Conservation (phyloP, 35 echinoderm and acorn worm species). For the Ophiothrix spiculata region DNA sequence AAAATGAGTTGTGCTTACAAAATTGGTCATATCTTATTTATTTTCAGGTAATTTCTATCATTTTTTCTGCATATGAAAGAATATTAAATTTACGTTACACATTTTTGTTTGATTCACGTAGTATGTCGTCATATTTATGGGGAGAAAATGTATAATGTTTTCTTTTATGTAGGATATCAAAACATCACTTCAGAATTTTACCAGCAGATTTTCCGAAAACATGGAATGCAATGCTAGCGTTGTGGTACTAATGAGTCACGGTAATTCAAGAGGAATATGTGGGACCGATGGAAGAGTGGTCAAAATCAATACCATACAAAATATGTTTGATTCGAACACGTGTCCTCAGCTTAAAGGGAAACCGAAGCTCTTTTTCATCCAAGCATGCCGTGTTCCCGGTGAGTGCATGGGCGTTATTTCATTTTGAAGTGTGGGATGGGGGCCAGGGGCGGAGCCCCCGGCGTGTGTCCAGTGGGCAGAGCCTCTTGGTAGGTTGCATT, state of each 20-base stretch:
- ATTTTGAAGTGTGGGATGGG: no score
- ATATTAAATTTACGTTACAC: not conserved
- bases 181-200: not conserved
- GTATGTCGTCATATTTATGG: not conserved
- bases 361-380: conserved; percentile 24
- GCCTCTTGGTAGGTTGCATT: no score
- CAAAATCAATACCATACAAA: not conserved
- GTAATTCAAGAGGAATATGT: not conserved
- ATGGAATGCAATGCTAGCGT: not conserved
- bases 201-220: not conserved
- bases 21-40: no score
- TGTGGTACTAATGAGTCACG: conserved; percentile 26
- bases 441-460: no score
- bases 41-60: no score
- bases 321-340: not conserved
- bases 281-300: not conserved
- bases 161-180: not conserved
- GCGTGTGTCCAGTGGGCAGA: no score
- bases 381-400: not conserved
- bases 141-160: not conserved
- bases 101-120: not conserved
- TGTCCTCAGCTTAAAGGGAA: conserved; percentile 9
- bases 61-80: not conserved
- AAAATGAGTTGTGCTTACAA: no score
- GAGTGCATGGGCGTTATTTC: no score